Conservation (phyloP, 1,140 invertebrate genomes). For the Aphis craccivora region DNA sequence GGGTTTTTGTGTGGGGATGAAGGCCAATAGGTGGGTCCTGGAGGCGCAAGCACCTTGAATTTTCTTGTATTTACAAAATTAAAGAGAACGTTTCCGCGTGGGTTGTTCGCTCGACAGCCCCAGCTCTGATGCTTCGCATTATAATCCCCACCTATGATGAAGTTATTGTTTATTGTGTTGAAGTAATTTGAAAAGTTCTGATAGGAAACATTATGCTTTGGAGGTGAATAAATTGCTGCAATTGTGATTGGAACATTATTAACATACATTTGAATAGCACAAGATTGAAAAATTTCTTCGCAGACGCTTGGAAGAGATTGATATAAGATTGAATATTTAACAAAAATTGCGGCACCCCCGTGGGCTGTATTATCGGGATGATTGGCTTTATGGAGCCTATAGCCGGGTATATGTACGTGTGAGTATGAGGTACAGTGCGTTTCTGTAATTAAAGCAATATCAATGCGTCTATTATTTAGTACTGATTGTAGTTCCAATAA, state of each 20-base stretch:
- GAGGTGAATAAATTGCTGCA: background rate
- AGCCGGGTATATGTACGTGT: background rate
- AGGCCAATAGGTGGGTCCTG: no score
- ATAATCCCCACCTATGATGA: background rate
- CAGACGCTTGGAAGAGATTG: background rate
- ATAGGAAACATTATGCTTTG: background rate
- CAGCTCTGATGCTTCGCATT: background rate
- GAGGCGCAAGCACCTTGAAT: no score
- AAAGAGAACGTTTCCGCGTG: no score
- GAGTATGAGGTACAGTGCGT: background rate
- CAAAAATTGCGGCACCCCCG: background rate
- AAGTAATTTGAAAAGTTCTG: background rate
- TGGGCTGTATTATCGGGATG: background rate
- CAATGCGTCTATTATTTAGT: background rate
- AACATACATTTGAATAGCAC: background rate
- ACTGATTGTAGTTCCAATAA: background rate
- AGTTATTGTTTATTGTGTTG: background rate
- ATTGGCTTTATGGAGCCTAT: background rate
- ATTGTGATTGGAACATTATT: background rate
- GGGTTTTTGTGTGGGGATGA: no score
- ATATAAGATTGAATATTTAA: background rate
- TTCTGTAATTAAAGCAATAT: background rate
- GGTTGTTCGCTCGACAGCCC: no score
- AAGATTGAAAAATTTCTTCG: background rate
- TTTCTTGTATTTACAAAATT: no score